phyloP scores from a whole-genome alignment of 2,113 vertebrate species.

The Erythrolamprus reginae region DNA sequence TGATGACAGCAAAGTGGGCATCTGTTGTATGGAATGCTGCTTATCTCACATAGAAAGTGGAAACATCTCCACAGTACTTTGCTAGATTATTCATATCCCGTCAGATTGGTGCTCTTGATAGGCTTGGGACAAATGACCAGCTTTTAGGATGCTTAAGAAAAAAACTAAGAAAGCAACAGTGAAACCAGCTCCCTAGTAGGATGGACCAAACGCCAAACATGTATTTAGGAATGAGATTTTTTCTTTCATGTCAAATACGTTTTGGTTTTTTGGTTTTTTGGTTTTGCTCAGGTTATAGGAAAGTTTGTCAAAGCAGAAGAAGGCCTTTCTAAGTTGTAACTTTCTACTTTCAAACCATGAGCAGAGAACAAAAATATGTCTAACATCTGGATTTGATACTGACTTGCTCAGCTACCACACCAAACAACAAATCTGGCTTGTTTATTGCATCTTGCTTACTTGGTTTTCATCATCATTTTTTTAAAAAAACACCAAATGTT shows the following conservation, averaged over 20 bases:
- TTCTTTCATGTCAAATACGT: neutral
- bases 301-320: neutral
- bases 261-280: too few species aligned
- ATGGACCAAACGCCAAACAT: neutral
- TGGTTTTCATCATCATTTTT: neutral
- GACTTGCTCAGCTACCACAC: neutral
- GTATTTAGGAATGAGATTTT: neutral
- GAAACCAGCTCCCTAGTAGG: neutral
- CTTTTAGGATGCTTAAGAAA: neutral
- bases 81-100: neutral
- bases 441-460: neutral
- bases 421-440: neutral
- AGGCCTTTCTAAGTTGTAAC: neutral
- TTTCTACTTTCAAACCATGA: neutral
- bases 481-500: too few species aligned
- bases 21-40: neutral
- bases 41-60: neutral
- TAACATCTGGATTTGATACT: neutral
- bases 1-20: neutral
- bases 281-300: neutral
- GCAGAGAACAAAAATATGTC: neutral
- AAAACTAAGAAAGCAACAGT: neutral
- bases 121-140: neutral
- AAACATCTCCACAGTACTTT: neutral
- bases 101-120: neutral